phyloP scores from a whole-genome alignment of 2,797 vertebrate genomes.

The Trematocara caparti region DNA sequence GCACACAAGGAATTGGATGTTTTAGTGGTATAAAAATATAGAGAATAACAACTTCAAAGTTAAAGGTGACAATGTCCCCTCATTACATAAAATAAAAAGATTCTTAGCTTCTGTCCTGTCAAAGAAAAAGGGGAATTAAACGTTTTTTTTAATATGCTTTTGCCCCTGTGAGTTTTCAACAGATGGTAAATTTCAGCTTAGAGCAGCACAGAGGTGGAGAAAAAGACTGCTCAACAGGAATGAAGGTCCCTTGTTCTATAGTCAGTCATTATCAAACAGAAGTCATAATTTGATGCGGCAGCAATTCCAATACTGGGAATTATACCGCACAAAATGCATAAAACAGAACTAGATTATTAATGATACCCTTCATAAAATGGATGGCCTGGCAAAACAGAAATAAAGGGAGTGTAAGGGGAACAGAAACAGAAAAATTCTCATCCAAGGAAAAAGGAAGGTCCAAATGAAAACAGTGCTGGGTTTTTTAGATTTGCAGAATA shows the following conservation, averaged over 20 bases:
- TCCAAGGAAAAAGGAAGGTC: neutral
- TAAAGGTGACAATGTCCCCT: neutral
- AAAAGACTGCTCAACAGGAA: neutral
- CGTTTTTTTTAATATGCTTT: neutral
- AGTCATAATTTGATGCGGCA: neutral
- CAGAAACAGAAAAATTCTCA: neutral
- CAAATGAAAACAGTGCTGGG: constrained; percentile 12
- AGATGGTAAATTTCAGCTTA: constrained; percentile 20
- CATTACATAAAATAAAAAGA: neutral
- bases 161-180: neutral
- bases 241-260: neutral
- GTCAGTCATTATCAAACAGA: constrained; percentile 34
- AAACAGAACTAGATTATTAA: neutral
- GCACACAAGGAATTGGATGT: neutral
- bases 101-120: neutral
- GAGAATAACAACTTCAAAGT: neutral
- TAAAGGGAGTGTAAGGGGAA: neutral
- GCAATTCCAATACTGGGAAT: neutral
- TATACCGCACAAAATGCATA: constrained; percentile 28
- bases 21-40: neutral
- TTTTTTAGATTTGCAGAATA: constrained; percentile 32
- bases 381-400: constrained; percentile 20
- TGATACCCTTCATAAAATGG: constrained; percentile 13
- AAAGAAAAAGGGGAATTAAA: neutral
- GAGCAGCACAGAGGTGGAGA: neutral